Base-by-base conservation (phyloP, 2,113 vertebrate genomes). In the Notarius quadriscutis region DNA sequence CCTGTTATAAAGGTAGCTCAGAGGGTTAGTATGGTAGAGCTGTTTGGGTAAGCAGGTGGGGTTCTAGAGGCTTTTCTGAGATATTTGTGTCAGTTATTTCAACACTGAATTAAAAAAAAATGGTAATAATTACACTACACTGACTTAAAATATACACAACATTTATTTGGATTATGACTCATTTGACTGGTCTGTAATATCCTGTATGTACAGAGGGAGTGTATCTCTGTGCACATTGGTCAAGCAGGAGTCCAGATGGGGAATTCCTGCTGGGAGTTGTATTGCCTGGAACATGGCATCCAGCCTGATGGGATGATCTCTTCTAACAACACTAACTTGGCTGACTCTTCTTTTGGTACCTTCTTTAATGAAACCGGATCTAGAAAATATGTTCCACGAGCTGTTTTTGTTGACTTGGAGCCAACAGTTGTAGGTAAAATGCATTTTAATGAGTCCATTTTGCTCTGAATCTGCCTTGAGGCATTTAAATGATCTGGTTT, bases 361-460 rank as follows among this genome's bases (percentile, higher is more conserved):
- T 83, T 87, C 86, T 87, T 87, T 58, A 87, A 81, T 87, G 86
- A 87, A 17, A 87, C 86, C 4, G 86, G 86, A 63, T 81, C 86
- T 53, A 71, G 86, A 55, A 87, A 87, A 62, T 87, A 87, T 27
- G 86, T 87, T 63, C 86, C 86, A 63, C 86, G 71, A 34, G 86
- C 86, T 55, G 86, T 77, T 30, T 84, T 84, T 6, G 67, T 84
- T 17, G 86, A 87, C 22, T 27, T 87, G 71, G 86, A 83, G 27
- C 81, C 86, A 63, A 75, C 86, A 6, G 86, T 87, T 65, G 80
- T 87, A 75, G 86, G 86, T 87, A 87, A 83, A 12, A 34, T 30
- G 41, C 14, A 0, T 72, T 3, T 69, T 51, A 20, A 41, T 41
- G 15, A 41, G 20, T 22, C 18, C 1, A 11, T 55, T 55, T 60